These are phyloP conservation scores for Geococcyx californianus DNA, from an alignment of 2,113 vertebrate genomes.

Conservation along the genomic window DNA sequence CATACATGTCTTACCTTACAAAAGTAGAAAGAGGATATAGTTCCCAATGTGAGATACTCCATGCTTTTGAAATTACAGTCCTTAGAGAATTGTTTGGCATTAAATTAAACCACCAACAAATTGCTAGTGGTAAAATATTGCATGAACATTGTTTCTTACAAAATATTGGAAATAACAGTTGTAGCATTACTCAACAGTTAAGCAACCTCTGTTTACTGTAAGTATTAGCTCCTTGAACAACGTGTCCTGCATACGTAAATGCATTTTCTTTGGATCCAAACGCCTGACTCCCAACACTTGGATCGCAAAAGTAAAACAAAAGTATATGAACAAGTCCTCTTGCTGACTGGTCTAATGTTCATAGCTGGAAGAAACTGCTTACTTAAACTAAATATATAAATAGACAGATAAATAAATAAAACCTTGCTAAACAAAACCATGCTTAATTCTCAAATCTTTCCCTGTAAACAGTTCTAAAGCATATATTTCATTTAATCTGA, in stretches of 20 bases:
- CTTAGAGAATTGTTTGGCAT: constrained; percentile 59
- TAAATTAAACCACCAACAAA: constrained; percentile 66
- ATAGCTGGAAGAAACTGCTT: constrained; percentile 20
- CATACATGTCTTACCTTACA: neutral
- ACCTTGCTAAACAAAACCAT: neutral
- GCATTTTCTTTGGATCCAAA: constrained; percentile 25
- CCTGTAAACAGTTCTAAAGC: neutral
- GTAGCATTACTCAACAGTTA: constrained; percentile 60
- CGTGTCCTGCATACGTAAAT: constrained; percentile 61
- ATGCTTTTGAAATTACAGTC: constrained; percentile 53
- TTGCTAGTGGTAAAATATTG: constrained; percentile 66
- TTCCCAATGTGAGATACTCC: neutral
- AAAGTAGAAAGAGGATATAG: neutral
- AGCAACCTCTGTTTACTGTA: constrained; percentile 57
- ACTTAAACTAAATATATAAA: neutral
- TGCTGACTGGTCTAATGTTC: neutral
- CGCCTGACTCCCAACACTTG: constrained; percentile 50
- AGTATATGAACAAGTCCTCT: neutral
- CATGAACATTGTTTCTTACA: constrained; percentile 75
- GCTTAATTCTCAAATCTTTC: neutral
- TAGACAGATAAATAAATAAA: neutral
- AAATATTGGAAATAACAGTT: constrained; percentile 72
- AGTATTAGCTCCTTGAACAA: constrained; percentile 49
- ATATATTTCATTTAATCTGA: neutral
- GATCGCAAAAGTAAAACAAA: constrained; percentile 45